Conservation (phyloP, 2,797 vertebrate genomes). For the Gobio occitaniae region DNA sequence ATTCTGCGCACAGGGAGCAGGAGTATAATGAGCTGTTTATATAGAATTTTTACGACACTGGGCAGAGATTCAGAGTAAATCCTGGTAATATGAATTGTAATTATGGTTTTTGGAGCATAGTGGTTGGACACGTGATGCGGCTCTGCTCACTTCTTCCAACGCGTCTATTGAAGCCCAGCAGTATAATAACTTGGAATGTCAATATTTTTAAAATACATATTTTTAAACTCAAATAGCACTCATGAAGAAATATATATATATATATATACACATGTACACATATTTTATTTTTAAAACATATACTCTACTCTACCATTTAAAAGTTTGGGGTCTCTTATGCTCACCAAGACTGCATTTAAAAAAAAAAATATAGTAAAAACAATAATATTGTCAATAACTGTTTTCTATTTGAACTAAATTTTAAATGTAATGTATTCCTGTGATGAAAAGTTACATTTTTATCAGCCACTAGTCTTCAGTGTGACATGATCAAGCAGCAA, state of each 20-base stretch:
- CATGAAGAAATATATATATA: background rate
- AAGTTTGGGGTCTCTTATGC: background rate
- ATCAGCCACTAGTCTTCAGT: background rate
- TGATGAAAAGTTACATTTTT: background rate
- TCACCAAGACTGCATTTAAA: background rate
- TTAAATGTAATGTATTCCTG: background rate
- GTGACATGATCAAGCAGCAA: background rate
- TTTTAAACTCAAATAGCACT: background rate
- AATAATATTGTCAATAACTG: background rate
- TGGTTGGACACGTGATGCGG: slow-evolving; percentile 12
- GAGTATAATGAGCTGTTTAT: slow-evolving; percentile 50
- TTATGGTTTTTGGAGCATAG: slow-evolving; percentile 35
- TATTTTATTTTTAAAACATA: background rate
- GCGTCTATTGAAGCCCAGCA: background rate
- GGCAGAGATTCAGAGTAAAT: slow-evolving; percentile 44
- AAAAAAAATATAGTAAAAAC: too few relatives aligned
- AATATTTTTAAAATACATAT: background rate
- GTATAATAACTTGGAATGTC: slow-evolving; percentile 26
- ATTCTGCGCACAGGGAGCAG: slow-evolving; percentile 22
- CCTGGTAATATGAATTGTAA: slow-evolving; percentile 47
- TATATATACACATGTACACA: too few relatives aligned
- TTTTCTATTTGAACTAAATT: background rate
- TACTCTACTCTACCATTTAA: background rate
- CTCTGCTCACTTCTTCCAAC: slow-evolving; percentile 9
- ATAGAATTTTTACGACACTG: slow-evolving; percentile 43